Percentiles rank a stretch among this genome's conserved stretches.
These are phyloP conservation scores for Hemitrygon akajei DNA, from an alignment of 2,797 vertebrate genomes.

Conservation along the genomic window DNA sequence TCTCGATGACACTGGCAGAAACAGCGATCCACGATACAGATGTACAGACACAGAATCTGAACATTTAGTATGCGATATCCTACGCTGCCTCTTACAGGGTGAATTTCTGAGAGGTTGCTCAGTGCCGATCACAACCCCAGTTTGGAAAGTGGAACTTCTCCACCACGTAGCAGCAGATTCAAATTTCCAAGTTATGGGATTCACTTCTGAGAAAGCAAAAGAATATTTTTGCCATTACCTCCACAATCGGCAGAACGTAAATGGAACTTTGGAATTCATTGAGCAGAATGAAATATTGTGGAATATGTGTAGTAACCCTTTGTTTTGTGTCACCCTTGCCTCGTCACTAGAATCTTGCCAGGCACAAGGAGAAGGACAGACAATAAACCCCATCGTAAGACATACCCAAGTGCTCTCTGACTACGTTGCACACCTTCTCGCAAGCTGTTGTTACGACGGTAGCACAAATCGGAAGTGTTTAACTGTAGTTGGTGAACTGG, in stretches of 20 bases:
- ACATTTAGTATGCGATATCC: constrained; percentile 42
- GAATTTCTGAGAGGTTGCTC: constrained; percentile 50
- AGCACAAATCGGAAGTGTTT: too few species aligned
- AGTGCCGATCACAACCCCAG: constrained; percentile 52
- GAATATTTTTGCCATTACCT: constrained; percentile 54
- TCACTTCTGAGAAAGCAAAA: constrained; percentile 55
- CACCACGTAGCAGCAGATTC: constrained; percentile 33
- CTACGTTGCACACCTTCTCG: neutral
- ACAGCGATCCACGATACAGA: too few species aligned
- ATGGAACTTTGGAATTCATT: constrained; percentile 25
- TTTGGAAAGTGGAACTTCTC: neutral
- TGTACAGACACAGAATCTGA: neutral
- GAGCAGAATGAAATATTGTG: neutral
- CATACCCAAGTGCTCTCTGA: neutral
- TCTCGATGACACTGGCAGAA: too few species aligned
- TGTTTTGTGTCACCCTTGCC: neutral
- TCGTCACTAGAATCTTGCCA: neutral
- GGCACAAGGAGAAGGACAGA: neutral
- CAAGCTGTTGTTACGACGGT: too few species aligned
- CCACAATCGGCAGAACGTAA: constrained; percentile 40
- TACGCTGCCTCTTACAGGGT: constrained; percentile 51
- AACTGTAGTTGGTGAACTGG: neutral
- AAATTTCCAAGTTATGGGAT: constrained; percentile 52
- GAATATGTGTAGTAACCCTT: neutral
- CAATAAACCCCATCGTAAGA: neutral